Evolutionary conservation across 1,140 invertebrate species (phyloP).

Genomic region (Lordiphosa stackelbergi): DNA sequence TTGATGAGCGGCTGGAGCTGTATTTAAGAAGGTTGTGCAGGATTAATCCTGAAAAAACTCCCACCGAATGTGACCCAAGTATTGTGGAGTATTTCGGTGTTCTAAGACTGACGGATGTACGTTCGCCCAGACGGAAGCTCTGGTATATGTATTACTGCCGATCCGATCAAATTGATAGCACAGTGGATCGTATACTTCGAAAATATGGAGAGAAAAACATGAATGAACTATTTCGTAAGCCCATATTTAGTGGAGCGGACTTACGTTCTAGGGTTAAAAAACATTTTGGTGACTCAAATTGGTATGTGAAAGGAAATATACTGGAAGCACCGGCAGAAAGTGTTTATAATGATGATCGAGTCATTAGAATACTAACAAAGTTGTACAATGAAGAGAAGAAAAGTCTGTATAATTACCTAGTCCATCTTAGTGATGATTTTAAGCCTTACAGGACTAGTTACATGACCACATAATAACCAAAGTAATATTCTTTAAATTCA

Average conservation of each 20-base stretch:
- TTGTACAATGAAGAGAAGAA: constrained; percentile 37
- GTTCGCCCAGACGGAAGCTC: constrained; percentile 38
- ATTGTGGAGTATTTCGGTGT: constrained; percentile 50
- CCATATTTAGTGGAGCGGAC: constrained; percentile 32
- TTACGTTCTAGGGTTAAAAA: constrained; percentile 41
- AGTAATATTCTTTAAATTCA: neutral
- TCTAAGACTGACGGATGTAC: constrained; percentile 34
- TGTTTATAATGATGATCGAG: constrained; percentile 42
- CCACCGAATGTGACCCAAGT: constrained; percentile 17
- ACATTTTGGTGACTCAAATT: constrained; percentile 40
- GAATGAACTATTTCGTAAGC: constrained; percentile 54
- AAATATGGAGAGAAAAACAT: constrained; percentile 61
- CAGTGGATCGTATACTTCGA: constrained; percentile 38
- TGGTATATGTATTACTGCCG: constrained; percentile 54
- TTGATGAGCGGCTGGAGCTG: constrained; percentile 35
- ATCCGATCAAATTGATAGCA: constrained; percentile 25
- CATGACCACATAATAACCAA: neutral
- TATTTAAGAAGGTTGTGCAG: constrained; percentile 26
- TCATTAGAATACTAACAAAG: constrained; percentile 28
- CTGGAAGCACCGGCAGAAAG: constrained; percentile 43
- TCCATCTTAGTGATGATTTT: neutral
- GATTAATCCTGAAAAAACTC: neutral
- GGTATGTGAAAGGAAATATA: constrained; percentile 54
- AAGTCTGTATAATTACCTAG: constrained; percentile 33
- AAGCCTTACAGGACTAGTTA: neutral